Percentiles rank a stretch among this genome's conserved stretches.
Conservation (phyloP, 2,888 invertebrate genomes). For the Peribatodes rhomboidaria region DNA sequence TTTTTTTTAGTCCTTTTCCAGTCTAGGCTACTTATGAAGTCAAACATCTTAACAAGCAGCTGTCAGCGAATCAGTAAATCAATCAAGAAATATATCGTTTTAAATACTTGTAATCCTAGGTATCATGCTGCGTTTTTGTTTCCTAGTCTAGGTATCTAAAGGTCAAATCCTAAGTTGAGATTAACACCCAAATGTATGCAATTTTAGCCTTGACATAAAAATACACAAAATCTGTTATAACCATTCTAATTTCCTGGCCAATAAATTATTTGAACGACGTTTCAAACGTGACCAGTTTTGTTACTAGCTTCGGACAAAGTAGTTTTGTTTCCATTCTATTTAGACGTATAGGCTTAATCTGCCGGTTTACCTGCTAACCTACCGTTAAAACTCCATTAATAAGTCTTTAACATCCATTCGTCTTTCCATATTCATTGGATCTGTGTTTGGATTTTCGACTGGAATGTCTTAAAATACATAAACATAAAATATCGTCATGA, state of each 20-base stretch:
- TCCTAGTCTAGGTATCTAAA: constrained; percentile 28
- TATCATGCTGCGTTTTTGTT: not conserved
- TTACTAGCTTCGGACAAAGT: constrained; percentile 7
- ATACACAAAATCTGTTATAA: constrained; percentile 17
- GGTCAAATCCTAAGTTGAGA: constrained; percentile 33
- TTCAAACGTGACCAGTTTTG: constrained; percentile 10
- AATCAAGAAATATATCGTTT: not conserved
- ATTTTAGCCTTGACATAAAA: constrained; percentile 36
- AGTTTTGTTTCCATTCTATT: not conserved
- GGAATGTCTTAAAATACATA: too few species aligned
- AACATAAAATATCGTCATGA: too few species aligned
- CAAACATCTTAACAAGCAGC: constrained; percentile 2
- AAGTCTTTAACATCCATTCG: too few species aligned
- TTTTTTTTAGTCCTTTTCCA: too few species aligned
- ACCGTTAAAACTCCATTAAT: too few species aligned
- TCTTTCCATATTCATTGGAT: too few species aligned
- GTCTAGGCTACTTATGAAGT: too few species aligned
- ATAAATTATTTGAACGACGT: constrained; percentile 17
- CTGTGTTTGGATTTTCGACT: too few species aligned
- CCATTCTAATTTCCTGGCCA: constrained; percentile 21
- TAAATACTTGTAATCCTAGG: constrained; percentile 1
- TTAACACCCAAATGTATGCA: constrained; percentile 23
- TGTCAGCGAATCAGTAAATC: constrained; percentile 1
- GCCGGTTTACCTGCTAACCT: too few species aligned
- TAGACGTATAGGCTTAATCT: not conserved